Conservation (phyloP, 2,113 vertebrate species). For the Platanista minor region DNA sequence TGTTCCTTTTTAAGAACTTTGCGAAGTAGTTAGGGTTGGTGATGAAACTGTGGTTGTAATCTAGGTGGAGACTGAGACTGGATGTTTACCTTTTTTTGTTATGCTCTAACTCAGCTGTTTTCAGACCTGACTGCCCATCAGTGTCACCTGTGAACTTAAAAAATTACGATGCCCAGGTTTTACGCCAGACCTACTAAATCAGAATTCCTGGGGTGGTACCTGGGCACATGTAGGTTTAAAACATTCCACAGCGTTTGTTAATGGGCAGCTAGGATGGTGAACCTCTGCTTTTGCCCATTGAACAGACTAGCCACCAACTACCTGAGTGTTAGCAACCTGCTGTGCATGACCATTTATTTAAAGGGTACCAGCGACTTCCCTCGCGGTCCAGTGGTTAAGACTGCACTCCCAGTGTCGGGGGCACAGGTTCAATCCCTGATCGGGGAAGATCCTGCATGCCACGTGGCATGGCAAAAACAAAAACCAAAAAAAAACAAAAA, state of each 20-base stretch:
- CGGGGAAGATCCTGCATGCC: too few relatives aligned
- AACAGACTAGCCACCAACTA: not conserved
- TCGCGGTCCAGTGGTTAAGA: too few relatives aligned
- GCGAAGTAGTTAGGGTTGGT: not conserved
- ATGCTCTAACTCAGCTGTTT: not conserved
- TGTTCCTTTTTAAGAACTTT: not conserved
- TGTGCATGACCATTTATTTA: not conserved
- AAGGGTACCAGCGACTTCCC: not conserved
- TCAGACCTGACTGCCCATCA: not conserved
- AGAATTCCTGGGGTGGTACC: not conserved
- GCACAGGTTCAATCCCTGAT: too few relatives aligned
- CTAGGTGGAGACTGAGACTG: not conserved
- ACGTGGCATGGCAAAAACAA: too few relatives aligned
- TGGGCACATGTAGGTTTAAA: slow-evolving; percentile 9
- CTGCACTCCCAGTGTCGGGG: too few relatives aligned
- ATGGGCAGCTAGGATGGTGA: not conserved
- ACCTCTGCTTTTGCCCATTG: not conserved
- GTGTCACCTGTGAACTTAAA: not conserved
- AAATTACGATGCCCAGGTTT: not conserved
- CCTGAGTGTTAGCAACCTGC: not conserved
- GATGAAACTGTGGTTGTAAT: not conserved
- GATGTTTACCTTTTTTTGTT: not conserved
- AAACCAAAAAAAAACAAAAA: too few relatives aligned
- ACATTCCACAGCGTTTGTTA: not conserved
- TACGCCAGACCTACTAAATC: not conserved